Base-by-base conservation (phyloP, 2,888 invertebrate genomes). In the Lamellibrachia satsuma region DNA sequence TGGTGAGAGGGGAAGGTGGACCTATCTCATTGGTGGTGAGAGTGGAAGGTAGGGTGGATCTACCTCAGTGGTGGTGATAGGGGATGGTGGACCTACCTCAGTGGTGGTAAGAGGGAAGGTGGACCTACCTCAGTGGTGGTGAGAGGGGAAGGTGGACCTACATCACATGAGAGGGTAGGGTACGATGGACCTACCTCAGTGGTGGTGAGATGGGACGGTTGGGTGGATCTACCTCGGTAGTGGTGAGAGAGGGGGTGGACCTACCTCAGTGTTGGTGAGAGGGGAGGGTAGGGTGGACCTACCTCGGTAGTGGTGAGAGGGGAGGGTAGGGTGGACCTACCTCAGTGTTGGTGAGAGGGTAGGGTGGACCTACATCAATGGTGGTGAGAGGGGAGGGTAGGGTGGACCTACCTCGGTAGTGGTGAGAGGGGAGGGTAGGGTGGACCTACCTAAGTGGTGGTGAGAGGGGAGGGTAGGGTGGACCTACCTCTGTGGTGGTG, bases 131-230 rank as follows among this genome's bases (percentile, higher is more conserved):
- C 55, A 7, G 55, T n/a, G 55, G 55, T 55, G 55, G 55, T 55
- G 55, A 55, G 55, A 55, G 39, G 39, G 93, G 7, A 39, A 39
- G 39, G 39, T 39, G 39, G 9, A 55, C 9, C 7, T 9, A 55
- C 7, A 55, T 7, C 9, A 9, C 8, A 91, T 11, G 27, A 57
- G 52, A n/a, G 90, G n/a, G n/a, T n/a, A n/a, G n/a, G n/a, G n/a
- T n/a, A n/a, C n/a, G n/a, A n/a, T n/a, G n/a, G n/a, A n/a, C n/a
- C n/a, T 55, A 55, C 55, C 55, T 55, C 95, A 96, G 95, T 90
- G 96, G 96, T 75, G 95, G 96, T 15, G 95, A 95, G 39, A 55
- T 96, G 96, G 15, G 96, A 96, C 6, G 95, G 95, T 55, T 22
- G 91, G 39, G 92, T 91, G 7, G 93, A 0, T 8, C 7, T 55